Conservation (phyloP, 2,113 vertebrate genomes). For the Petrocephalus microphthalmus region DNA sequence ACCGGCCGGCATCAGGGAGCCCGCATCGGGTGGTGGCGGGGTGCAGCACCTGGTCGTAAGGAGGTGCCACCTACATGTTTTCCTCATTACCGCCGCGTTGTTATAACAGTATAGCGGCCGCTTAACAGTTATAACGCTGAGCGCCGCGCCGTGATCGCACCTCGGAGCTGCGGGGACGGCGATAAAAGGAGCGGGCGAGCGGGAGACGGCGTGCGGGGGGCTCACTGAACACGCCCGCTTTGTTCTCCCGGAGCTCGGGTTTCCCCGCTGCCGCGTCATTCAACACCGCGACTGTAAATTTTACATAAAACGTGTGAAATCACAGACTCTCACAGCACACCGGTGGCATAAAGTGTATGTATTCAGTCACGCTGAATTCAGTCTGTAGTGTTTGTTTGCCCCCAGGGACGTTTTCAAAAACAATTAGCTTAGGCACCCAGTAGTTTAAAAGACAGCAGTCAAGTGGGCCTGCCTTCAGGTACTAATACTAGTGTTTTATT, state of each 20-base stretch:
- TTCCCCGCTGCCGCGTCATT: slow-evolving; percentile 60
- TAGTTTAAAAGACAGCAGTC: slow-evolving; percentile 14
- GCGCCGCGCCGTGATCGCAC: slow-evolving; percentile 59
- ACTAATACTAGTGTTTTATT: neutral
- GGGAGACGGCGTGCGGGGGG: slow-evolving; percentile 46
- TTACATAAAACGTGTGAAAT: slow-evolving; percentile 72
- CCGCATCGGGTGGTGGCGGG: slow-evolving; percentile 15
- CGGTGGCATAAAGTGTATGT: slow-evolving; percentile 65
- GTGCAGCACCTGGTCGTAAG: slow-evolving; percentile 42
- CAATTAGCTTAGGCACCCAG: slow-evolving; percentile 42
- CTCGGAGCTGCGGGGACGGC: slow-evolving; percentile 48
- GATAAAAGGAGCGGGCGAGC: slow-evolving; percentile 47
- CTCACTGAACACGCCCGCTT: slow-evolving; percentile 50
- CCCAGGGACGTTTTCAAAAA: slow-evolving; percentile 13
- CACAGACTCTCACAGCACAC: slow-evolving; percentile 66
- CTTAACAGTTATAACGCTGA: slow-evolving; percentile 58
- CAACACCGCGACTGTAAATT: slow-evolving; percentile 70
- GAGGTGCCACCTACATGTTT: slow-evolving; percentile 55
- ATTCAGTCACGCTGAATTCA: slow-evolving; percentile 53
- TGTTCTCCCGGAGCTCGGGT: slow-evolving; percentile 57
- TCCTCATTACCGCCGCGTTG: slow-evolving; percentile 59
- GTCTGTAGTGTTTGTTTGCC: slow-evolving; percentile 49
- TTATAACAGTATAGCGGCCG: slow-evolving; percentile 44
- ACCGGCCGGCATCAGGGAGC: slow-evolving; percentile 19
- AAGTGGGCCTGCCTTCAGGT: neutral